Evolutionary conservation across 2,888 invertebrate species (phyloP).

Genomic region (Branchipolynoe longqiensis): DNA sequence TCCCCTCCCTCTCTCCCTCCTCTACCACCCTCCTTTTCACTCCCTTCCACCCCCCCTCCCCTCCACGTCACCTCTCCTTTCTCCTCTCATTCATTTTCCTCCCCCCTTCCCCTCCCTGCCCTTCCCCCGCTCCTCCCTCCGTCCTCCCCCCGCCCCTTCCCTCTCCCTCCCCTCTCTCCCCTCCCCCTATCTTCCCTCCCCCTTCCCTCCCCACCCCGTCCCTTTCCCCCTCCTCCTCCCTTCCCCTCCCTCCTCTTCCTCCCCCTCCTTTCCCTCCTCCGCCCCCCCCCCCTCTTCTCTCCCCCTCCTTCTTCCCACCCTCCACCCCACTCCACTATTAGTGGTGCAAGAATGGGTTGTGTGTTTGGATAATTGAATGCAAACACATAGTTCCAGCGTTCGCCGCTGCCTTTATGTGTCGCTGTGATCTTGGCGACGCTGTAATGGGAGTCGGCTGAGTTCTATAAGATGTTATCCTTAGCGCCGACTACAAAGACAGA

Average conservation of each 20-base stretch:
- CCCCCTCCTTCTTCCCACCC: not conserved
- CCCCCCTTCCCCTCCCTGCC: no score
- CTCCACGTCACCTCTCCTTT: no score
- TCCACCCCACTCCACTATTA: not conserved
- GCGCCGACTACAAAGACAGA: not conserved
- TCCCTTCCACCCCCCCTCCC: no score
- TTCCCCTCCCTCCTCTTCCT: not conserved
- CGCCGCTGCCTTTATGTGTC: not conserved
- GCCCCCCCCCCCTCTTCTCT: not conserved
- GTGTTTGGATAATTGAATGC: conserved; percentile 31
- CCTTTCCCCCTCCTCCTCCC: no score
- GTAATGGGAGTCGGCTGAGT: not conserved
- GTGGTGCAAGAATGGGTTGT: not conserved
- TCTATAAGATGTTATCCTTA: conserved; percentile 11
- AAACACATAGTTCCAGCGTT: conserved; percentile 3
- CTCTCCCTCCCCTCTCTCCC: no score
- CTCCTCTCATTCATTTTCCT: no score
- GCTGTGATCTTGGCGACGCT: not conserved
- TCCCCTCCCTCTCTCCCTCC: no score
- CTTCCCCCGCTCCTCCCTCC: no score
- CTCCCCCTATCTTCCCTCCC: not conserved
- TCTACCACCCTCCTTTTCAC: no score
- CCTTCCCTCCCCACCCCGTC: not conserved
- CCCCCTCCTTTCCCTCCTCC: not conserved
- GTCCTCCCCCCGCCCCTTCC: no score